Percentiles rank a stretch among this genome's conserved stretches.
Evolutionary conservation across 2,888 invertebrate genomes (phyloP).

Genomic region (Chaitophorus viminalis): DNA sequence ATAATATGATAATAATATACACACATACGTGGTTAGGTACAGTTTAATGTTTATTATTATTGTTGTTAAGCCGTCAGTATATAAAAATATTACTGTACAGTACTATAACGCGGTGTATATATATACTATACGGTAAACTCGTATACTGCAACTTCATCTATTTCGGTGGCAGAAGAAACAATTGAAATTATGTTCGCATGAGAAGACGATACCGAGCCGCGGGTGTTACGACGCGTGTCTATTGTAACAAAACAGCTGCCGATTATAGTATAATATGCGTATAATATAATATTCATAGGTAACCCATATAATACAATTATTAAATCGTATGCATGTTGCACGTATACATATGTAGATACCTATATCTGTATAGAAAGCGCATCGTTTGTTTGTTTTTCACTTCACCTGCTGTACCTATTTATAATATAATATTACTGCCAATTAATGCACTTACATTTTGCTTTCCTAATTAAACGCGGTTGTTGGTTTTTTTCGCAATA

Average conservation of each 20-base stretch:
- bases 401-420: no score
- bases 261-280: not conserved
- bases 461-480: no score
- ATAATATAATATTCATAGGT: no score
- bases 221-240: slow-evolving; percentile 13
- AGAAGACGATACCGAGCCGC: slow-evolving; percentile 12
- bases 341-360: no score
- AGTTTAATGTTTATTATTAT: not conserved
- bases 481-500: no score
- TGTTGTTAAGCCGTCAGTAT: not conserved
- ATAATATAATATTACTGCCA: no score
- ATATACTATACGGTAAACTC: no score
- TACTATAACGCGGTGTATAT: no score
- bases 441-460: no score
- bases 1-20: not conserved
- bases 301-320: not conserved
- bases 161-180: slow-evolving; percentile 19
- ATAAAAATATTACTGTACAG: not conserved
- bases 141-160: no score
- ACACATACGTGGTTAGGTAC: not conserved
- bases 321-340: no score
- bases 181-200: slow-evolving; percentile 23
- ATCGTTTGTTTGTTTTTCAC: not conserved
- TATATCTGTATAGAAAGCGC: not conserved
- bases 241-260: slow-evolving; percentile 27